Evolutionary conservation across 2,888 invertebrate genomes (phyloP).

Genomic region (Ormyrus rosae): DNA sequence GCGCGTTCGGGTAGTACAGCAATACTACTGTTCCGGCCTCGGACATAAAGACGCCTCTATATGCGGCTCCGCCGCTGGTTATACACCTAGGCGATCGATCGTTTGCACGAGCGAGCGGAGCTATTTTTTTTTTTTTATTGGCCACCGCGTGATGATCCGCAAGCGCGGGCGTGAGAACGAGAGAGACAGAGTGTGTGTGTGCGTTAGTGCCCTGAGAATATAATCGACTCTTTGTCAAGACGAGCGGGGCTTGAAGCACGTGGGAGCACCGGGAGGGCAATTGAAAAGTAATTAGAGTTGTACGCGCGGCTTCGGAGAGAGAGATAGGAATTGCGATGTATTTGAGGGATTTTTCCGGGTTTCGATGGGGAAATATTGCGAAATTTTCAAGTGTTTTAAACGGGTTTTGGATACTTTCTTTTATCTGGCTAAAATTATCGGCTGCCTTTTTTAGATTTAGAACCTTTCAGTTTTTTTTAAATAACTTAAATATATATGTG

Average conservation of each 20-base stretch:
- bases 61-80: slow-evolving; percentile 44
- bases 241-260: slow-evolving; percentile 1
- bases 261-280: slow-evolving; percentile 24
- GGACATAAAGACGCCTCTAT: slow-evolving; percentile 68
- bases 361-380: no score
- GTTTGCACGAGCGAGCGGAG: background rate
- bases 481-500: no score
- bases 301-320: background rate
- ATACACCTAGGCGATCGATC: slow-evolving; percentile 47
- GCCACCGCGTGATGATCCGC: slow-evolving; percentile 49
- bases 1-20: slow-evolving; percentile 64
- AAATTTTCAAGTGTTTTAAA: no score
- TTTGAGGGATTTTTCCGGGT: no score
- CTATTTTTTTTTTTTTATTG: slow-evolving; percentile 46
- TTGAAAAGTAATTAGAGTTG: slow-evolving; percentile 32
- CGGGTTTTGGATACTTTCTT: no score
- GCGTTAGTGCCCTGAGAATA: background rate
- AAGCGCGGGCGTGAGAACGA: background rate
- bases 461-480: no score
- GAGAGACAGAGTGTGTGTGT: no score
- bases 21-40: slow-evolving; percentile 72
- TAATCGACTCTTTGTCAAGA: slow-evolving; percentile 48
- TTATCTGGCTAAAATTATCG: no score
- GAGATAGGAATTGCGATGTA: no score
- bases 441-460: no score